A percentile compares a stretch with the other conserved stretches of the same genome.
These are phyloP conservation scores for Sitta carolinensis DNA, from an alignment of 2,797 vertebrate genomes.

Conservation along the genomic window DNA sequence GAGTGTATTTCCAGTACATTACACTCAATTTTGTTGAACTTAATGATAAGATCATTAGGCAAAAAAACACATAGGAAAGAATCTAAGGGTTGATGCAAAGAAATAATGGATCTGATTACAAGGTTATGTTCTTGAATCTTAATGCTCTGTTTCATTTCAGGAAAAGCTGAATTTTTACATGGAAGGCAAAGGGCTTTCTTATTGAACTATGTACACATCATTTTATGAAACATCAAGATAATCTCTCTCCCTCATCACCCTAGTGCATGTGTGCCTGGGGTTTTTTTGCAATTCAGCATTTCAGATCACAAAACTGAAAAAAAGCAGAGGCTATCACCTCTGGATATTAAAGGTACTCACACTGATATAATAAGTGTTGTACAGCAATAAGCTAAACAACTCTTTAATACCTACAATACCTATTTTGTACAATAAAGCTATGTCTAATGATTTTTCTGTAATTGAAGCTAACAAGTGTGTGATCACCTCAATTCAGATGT, in stretches of 20 bases:
- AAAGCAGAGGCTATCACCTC: not conserved
- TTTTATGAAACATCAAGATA: not conserved
- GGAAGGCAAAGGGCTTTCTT: not conserved
- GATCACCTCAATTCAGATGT: slow-evolving; percentile 4
- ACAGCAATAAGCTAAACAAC: not conserved
- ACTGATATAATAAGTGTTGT: not conserved
- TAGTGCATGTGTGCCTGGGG: not conserved
- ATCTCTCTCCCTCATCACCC: not conserved
- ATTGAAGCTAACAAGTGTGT: slow-evolving; percentile 7
- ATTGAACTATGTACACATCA: not conserved
- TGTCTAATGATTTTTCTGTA: slow-evolving; percentile 36
- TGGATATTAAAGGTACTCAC: not conserved
- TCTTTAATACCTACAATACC: not conserved
- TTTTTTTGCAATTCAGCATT: not conserved
- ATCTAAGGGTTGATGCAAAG: not conserved
- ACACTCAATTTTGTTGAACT: not conserved
- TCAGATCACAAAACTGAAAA: not conserved
- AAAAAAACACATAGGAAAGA: not conserved
- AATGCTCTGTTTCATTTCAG: not conserved
- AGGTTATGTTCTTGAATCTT: not conserved
- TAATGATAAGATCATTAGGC: not conserved
- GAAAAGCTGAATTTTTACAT: not conserved
- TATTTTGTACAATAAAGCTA: not conserved
- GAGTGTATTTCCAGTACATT: slow-evolving; percentile 14
- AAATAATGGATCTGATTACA: not conserved